Evolutionary conservation across 2,888 invertebrate species (phyloP), one percentile per base, ranked within the genome.

Genomic region (Hydraecia micacea): DNA sequence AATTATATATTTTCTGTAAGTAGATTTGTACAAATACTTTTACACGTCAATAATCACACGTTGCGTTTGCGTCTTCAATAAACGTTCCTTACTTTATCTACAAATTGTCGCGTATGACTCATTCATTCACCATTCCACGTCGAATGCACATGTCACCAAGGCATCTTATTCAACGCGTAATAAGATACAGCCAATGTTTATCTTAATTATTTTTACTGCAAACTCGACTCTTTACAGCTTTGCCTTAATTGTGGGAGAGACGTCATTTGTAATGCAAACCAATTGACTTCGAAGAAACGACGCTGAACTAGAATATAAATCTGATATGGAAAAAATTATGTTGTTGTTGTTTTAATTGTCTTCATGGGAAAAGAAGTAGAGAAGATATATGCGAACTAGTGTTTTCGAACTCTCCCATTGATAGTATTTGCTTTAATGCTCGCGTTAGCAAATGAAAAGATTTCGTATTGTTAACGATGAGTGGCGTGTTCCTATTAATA

Each of bases 141-240:
- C 49, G 65, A 81, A 79, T 84, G 84, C 85, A 83, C 75, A 87
- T 80, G 84, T 80, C 85, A 82, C 76, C 75, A 75, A 83, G 75
- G 86, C 81, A 78, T 90, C 78, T 85, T 87, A 88, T 88, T 86
- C 80, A 83, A 83, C 67, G 65, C 67, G 90, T 86, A 91, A 91
- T 81, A 77, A 79, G 90, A 91, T 42, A 75, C 80, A 74, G 70
- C 42, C 80, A 77, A 79, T 87, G 88, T 89, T 90, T 91, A 90
- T 90, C 90, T 87, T 84, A 85, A 87, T 86, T 87, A 87, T 86
- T 89, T 88, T 83, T 75, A 81, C 78, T 86, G 86, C 83, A 89
- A 88, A 91, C 86, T 74, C 75, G 88, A 90, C 87, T 87, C 88
- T 79, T 73, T 71, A 84, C 63, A 66, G 81, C 85, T 76, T 75